Evolutionary conservation across 2,113 vertebrate genomes (phyloP).

Genomic region (Charadrius vociferus): DNA sequence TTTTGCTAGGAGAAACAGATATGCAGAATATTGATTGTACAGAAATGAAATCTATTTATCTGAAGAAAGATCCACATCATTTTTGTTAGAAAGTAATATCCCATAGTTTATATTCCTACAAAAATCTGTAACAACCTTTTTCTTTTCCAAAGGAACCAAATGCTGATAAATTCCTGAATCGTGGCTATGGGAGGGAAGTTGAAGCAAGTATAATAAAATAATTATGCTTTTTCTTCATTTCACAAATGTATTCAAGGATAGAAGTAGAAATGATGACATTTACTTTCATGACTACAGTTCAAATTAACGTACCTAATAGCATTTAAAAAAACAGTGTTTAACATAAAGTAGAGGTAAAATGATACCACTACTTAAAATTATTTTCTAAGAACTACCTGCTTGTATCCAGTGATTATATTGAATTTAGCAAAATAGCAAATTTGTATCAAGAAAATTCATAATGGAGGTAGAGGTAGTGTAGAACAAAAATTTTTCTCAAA

Average conservation of each 20-base stretch:
- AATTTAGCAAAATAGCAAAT: background rate
- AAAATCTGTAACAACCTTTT: background rate
- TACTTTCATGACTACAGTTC: background rate
- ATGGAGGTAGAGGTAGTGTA: background rate
- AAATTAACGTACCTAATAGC: background rate
- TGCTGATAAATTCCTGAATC: background rate
- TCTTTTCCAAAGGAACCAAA: background rate
- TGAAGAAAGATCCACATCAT: background rate
- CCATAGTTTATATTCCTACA: background rate
- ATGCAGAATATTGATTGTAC: background rate
- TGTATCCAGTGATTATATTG: background rate
- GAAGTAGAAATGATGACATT: background rate
- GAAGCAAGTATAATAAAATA: background rate
- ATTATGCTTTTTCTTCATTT: background rate
- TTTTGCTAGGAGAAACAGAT: background rate
- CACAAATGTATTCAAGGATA: background rate
- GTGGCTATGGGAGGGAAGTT: background rate
- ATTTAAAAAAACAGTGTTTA: background rate
- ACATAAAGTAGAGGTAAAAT: background rate
- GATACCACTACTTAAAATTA: background rate
- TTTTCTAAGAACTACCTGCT: background rate
- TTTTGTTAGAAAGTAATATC: background rate
- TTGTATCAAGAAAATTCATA: background rate
- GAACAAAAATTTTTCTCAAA: background rate
- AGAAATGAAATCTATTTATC: background rate